Conservation (phyloP, 2,797 vertebrate genomes). For the Uromys caudimaculatus region DNA sequence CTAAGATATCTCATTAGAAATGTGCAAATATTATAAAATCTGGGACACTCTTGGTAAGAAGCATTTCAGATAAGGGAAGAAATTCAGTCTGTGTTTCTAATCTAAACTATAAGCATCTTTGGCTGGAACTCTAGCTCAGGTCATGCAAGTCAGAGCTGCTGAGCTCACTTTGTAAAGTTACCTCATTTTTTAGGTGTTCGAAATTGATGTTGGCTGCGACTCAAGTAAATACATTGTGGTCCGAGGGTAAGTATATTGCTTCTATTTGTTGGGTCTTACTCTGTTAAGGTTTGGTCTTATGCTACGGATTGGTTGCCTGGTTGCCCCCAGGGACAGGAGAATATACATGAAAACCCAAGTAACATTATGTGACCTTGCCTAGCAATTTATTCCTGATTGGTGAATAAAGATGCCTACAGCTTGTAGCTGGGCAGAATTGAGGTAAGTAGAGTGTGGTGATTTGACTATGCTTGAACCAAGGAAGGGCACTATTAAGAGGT, state of each 20-base stretch:
- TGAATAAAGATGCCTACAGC: not conserved
- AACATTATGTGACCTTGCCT: not conserved
- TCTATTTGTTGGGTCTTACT: conserved; percentile 27
- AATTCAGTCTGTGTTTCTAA: not conserved
- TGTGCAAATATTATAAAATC: not conserved
- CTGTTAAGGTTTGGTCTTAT: not conserved
- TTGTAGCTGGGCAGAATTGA: not conserved
- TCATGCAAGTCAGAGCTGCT: not conserved
- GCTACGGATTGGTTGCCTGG: too few relatives aligned
- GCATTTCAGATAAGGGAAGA: not conserved
- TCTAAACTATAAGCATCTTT: not conserved
- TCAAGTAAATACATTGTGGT: conserved; percentile 16
- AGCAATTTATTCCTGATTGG: not conserved
- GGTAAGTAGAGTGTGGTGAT: not conserved
- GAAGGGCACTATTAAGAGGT: not conserved
- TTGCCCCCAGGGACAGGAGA: not conserved
- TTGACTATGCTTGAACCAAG: not conserved
- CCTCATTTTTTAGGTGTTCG: conserved; percentile 75
- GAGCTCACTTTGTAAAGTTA: conserved; percentile 12
- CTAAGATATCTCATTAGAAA: not conserved
- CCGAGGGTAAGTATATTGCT: conserved; percentile 73
- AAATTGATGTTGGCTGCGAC: conserved; percentile 75
- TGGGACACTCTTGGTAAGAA: not conserved
- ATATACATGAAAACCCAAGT: not conserved
- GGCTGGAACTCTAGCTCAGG: not conserved